Evolutionary conservation across 1,140 invertebrate genomes (phyloP).

Genomic region (Achatina immaculata): DNA sequence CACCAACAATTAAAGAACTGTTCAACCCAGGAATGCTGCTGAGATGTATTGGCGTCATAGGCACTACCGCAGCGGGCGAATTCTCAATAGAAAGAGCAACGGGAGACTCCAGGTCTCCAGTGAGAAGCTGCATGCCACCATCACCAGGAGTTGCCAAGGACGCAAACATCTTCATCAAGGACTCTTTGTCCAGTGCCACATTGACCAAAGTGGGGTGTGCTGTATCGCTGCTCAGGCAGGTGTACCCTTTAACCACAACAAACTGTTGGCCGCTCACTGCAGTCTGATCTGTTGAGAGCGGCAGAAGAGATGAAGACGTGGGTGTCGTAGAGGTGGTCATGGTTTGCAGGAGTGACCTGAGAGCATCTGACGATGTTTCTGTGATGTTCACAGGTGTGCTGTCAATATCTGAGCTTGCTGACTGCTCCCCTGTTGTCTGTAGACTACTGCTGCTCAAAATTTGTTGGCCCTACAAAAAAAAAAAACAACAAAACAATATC

Average conservation of each 20-base stretch:
- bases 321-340: background rate
- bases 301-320: background rate
- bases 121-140: background rate
- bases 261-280: background rate
- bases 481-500: background rate
- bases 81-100: background rate
- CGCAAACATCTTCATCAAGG: constrained; percentile 27
- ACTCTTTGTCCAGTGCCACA: constrained; percentile 33
- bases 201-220: constrained; percentile 33
- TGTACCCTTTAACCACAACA: constrained; percentile 32
- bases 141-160: background rate
- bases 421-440: background rate
- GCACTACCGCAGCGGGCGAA: background rate
- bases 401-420: background rate
- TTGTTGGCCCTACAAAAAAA: background rate
- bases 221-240: background rate
- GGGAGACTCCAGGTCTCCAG: background rate
- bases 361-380: background rate
- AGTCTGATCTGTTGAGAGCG: background rate
- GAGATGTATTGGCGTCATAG: background rate
- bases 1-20: background rate
- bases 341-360: background rate
- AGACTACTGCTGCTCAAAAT: too few species aligned
- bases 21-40: background rate
- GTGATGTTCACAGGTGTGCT: background rate